Base-by-base conservation (phyloP, 2,888 invertebrate species). In the Colletes collaris region DNA sequence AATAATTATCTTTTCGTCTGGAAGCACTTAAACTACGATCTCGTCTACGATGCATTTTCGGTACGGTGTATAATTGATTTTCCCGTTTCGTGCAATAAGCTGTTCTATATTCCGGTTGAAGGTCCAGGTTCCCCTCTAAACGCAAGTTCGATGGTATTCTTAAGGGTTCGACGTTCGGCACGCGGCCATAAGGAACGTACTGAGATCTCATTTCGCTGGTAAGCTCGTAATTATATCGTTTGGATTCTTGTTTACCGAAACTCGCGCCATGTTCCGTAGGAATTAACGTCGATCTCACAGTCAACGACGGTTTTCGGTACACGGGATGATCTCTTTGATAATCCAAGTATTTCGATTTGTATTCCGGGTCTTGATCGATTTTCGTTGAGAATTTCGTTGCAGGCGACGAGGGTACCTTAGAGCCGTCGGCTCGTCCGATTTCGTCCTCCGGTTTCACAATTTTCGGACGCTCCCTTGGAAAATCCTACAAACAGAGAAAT, bases 41-140 rank as follows among this genome's bases (percentile, higher is more conserved):
- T 4, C 90, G 82, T 56, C 80, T 77, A 11, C 87, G 84, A 77
- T 87, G 87, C 72, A 82, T 86, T 67, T 85, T 84, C 1, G 84
- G 82, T 40, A 90, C 89, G 40, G 40, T 65, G 59, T 19, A 68
- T 8, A 53, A 49, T 37, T 72, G 65, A 66, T 63, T 63, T 49
- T 77, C 75, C n/a, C 84, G 85, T 72, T 81, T 86, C 1, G 81
- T 71, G 66, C 92, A 90, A 55, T 92, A 92, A 19, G 94, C 94
- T 81, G 92, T 93, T 63, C 93, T 91, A 77, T 94, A 94, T 86
- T 94, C 94, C 0, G 94, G 94, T 50, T 92, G 90, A 52, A 93
- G 86, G 37, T 93, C 91, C 27, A 91, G 87, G 52, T 87, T 87
- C n/a, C 93, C 93, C 76, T 94, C 94, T 53, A 93, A 86, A 71